Percentiles rank a stretch among this genome's conserved stretches.
Evolutionary conservation across 2,888 invertebrate species (phyloP).

Genomic region (Philhelius pedissequus): DNA sequence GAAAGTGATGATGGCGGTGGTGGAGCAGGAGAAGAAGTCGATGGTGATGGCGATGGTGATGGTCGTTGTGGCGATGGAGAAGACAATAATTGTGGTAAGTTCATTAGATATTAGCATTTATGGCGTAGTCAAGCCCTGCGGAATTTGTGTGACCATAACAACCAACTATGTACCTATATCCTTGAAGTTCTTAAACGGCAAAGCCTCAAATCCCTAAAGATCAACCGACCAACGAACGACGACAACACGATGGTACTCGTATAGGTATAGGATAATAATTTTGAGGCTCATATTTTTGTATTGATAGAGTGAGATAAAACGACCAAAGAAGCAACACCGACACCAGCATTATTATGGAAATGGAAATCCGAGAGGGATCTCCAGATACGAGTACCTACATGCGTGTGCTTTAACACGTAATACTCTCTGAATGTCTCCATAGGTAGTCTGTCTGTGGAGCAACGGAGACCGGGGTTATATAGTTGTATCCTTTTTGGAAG

Average conservation of each 20-base stretch:
- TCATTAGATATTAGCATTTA: conserved; percentile 22
- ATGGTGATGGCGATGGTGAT: conserved; percentile 25
- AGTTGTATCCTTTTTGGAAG: conserved; percentile 38
- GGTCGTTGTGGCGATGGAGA: conserved; percentile 23
- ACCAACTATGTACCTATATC: not conserved
- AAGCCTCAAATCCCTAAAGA: conserved; percentile 26
- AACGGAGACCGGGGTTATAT: not conserved
- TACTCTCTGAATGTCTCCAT: conserved; percentile 50
- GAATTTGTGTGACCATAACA: conserved; percentile 7
- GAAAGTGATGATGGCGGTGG: conserved; percentile 46
- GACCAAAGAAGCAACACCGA: conserved; percentile 47
- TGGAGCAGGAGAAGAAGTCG: no score
- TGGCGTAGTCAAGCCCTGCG: not conserved
- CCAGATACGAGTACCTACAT: conserved; percentile 18
- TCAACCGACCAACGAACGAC: not conserved
- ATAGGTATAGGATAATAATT: conserved; percentile 40
- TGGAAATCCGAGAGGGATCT: conserved; percentile 61
- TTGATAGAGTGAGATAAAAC: conserved; percentile 61
- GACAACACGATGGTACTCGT: not conserved
- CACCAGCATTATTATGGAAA: conserved; percentile 55
- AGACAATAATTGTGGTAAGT: conserved; percentile 58
- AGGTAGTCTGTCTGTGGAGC: not conserved
- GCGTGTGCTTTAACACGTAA: conserved; percentile 66
- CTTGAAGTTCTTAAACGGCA: conserved; percentile 45
- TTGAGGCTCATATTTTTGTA: conserved; percentile 48